Conservation (phyloP, 1,140 invertebrate genomes). For the Pseudomyrmex concolor region DNA sequence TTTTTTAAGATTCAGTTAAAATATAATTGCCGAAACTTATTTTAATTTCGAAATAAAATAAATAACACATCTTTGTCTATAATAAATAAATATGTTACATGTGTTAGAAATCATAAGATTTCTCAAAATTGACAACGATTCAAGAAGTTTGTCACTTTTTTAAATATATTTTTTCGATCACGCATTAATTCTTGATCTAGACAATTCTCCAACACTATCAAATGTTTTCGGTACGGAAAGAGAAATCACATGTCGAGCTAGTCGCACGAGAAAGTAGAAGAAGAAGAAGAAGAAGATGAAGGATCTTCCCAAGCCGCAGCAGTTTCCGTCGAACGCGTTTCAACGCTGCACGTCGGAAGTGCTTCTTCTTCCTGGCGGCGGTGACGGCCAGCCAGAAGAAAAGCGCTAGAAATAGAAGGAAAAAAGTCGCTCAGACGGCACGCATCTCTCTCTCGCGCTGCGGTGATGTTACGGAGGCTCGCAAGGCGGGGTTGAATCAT, state of each 20-base stretch:
- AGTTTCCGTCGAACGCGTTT: slow-evolving; percentile 45
- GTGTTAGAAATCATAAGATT: not conserved
- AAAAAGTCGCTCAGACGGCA: slow-evolving; percentile 40
- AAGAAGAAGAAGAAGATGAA: slow-evolving; percentile 32
- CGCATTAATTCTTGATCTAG: slow-evolving; percentile 2
- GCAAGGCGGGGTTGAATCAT: slow-evolving; percentile 59
- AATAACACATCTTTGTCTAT: not conserved
- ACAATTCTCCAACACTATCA: not conserved
- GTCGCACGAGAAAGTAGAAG: slow-evolving; percentile 23
- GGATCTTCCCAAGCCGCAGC: slow-evolving; percentile 3
- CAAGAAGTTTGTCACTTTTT: not conserved
- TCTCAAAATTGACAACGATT: not conserved
- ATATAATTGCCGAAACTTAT: too few relatives aligned
- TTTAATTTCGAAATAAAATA: not conserved
- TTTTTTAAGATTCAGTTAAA: too few relatives aligned
- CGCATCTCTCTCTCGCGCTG: slow-evolving; percentile 29
- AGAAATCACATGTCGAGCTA: slow-evolving; percentile 24
- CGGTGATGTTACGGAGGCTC: not conserved
- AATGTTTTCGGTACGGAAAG: not conserved
- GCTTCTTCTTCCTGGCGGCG: slow-evolving; percentile 35
- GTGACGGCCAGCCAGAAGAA: slow-evolving; percentile 10
- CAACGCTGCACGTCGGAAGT: slow-evolving; percentile 47
- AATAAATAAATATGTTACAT: too few relatives aligned
- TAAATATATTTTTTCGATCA: not conserved
- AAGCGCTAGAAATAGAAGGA: not conserved